Evolutionary conservation across 2,888 invertebrate genomes (phyloP).

Genomic region (Linnaemya vulpina): DNA sequence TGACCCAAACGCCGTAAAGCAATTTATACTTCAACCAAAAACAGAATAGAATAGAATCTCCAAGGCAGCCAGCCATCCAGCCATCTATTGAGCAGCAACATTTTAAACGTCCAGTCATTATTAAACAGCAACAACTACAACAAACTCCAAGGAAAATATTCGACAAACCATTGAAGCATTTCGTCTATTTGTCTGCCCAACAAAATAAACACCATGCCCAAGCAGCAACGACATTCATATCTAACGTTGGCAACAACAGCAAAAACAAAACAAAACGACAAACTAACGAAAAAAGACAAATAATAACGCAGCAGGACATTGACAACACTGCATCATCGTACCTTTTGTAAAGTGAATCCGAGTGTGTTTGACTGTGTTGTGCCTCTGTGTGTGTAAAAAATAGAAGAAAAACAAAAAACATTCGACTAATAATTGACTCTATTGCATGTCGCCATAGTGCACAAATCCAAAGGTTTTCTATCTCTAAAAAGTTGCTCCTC

Average conservation of each 20-base stretch:
- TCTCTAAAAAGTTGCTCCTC: constrained; percentile 56
- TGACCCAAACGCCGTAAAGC: constrained; percentile 81
- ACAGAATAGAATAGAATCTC: constrained; percentile 31
- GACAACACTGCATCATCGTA: constrained; percentile 76
- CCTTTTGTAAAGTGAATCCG: constrained; percentile 42
- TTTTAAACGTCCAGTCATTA: constrained; percentile 64
- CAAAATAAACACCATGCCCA: constrained; percentile 7
- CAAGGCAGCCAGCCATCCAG: constrained; percentile 22
- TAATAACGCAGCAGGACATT: constrained; percentile 82
- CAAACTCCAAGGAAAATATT: constrained; percentile 47
- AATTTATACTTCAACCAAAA: constrained; percentile 77
- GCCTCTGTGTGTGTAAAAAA: not conserved
- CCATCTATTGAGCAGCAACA: constrained; percentile 58
- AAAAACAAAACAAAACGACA: constrained; percentile 19
- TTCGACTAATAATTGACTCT: constrained; percentile 68
- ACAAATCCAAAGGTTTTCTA: constrained; percentile 27
- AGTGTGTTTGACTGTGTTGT: not conserved
- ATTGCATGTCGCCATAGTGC: constrained; percentile 69
- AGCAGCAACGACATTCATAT: constrained; percentile 43
- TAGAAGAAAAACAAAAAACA: constrained; percentile 13
- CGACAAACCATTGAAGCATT: constrained; percentile 62
- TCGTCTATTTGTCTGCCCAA: constrained; percentile 65
- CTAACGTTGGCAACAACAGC: constrained; percentile 36
- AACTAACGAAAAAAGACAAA: constrained; percentile 76
- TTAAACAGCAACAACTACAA: constrained; percentile 53